Evolutionary conservation across 2,888 invertebrate genomes (phyloP), one percentile per base, ranked within the genome.

Genomic region (Helicoverpa assulta): DNA sequence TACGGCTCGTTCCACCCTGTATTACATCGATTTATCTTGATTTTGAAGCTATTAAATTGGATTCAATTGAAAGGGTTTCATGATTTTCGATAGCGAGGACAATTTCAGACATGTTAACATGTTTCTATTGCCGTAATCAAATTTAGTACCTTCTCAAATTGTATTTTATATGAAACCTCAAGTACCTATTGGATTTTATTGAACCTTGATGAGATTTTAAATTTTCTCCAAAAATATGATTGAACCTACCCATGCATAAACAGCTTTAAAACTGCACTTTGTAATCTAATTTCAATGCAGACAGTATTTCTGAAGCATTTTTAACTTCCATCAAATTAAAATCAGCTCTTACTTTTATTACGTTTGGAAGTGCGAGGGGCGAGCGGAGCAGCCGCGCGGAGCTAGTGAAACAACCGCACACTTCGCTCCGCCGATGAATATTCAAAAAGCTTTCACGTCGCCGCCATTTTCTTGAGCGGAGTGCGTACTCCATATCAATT

Each of bases 401-500:
- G 61, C 67, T 60, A 77, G 68, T 58, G 67, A 59, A 56, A 67
- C 77, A 61, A 37, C 80, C 78, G 80, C 73, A 74, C 84, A 87
- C 86, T 89, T 82, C 76, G 63, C 73, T 68, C 69, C 81, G 67
- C 71, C 82, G 73, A 89, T 91, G 89, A 90, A 91, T 91, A 91
- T 90, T 90, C 87, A 89, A 86, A 85, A 83, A 84, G 83, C 85
- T 83, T 77, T 87, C 81, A 82, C 83, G 84, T 75, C 73, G 71
- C 59, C 82, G 86, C 85, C 85, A 86, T 87, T 89, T 87, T 84
- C 84, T 86, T 84, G 69, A 74, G 82, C 81, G 69, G 69, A 87
- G 87, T 86, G 85, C 87, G 86, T 85, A 86, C 89, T 88, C 85
- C 80, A 81, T 88, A 88, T 87, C 89, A 90, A 90, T 90, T 90